A percentile compares a stretch with the other conserved stretches of the same genome.
Conservation (phyloP, 2,888 invertebrate genomes). For the Limnephilus lunatus region DNA sequence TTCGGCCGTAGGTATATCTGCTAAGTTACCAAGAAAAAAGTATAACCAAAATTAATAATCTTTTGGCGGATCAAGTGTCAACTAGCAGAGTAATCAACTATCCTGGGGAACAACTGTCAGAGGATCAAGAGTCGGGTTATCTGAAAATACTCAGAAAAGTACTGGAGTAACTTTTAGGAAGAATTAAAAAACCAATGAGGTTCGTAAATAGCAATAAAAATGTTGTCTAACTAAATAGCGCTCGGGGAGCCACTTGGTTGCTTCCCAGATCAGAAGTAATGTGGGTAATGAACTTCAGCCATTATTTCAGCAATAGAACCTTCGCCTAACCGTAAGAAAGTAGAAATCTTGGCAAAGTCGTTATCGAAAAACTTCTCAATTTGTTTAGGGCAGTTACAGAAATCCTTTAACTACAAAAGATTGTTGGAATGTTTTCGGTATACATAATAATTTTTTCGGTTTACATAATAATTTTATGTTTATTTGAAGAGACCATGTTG, state of each 20-base stretch:
- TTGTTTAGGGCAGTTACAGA: slow-evolving; percentile 8
- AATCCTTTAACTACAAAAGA: background rate
- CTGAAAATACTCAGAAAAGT: background rate
- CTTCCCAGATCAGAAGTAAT: slow-evolving; percentile 5
- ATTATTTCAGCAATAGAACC: slow-evolving; percentile 21
- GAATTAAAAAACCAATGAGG: background rate
- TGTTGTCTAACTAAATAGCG: background rate
- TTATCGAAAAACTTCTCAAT: slow-evolving; percentile 38
- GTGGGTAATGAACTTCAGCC: slow-evolving; percentile 20
- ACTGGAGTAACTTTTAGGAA: background rate
- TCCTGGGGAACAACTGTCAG: no score
- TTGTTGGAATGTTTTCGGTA: background rate
- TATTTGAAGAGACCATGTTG: no score
- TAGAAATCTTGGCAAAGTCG: slow-evolving; percentile 6
- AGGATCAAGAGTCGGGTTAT: no score
- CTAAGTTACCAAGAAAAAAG: no score
- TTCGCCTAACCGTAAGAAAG: slow-evolving; percentile 8
- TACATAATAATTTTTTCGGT: background rate
- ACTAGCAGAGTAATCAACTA: no score
- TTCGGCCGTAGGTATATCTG: no score
- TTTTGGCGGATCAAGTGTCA: no score
- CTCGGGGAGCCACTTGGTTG: background rate
- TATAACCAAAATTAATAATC: no score
- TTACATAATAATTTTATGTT: background rate
- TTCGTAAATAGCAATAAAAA: background rate